Base-by-base conservation (phyloP, 2,113 vertebrate genomes). In the Alligator mississippiensis region DNA sequence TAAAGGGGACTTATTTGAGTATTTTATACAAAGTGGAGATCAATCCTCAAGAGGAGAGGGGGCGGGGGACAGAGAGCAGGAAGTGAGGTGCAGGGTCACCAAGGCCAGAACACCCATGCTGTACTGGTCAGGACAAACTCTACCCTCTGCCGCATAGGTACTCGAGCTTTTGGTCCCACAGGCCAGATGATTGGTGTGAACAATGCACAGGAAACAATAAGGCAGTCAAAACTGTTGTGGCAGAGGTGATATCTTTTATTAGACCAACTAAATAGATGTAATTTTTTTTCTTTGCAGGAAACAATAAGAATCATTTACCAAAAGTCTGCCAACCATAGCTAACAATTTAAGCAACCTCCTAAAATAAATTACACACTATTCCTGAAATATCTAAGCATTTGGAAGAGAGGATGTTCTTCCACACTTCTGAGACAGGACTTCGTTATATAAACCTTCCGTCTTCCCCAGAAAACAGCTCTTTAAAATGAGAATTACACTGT, bases 361-460 rank as follows among this genome's bases (percentile, higher is more conserved):
- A 92, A 93, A 93, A 95, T 93, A 96, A 93, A 90, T 95, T 92
- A 93, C 86, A 90, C 88, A 97, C 93, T 93, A 91, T 84, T 96
- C 95, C 94, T 94, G 90, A 95, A 96, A 96, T 96, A 96, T 93
- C 90, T 84, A 87, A 85, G 64, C 27, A 93, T 92, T 89, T 92
- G 82, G 77, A 94, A 93, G 84, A 96, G 89, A 87, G 90, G 77
- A 75, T 92, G 74, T 90, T 95, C 95, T 96, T 95, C 95, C 91
- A 94, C 88, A 77, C 93, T 82, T 96, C 93, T 95, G 91, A 97
- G 94, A 93, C 90, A 96, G 75, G 90, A 88, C 66, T 90, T 96
- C 96, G 86, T 96, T 96, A 94, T 96, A 95, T 93, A 94, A 90
- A 89, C 70, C 87, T 93, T 96, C 96, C 92, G 94, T 95, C 95